Base-by-base conservation (phyloP, 2,888 invertebrate genomes). In the Sarcophaga subvicina region DNA sequence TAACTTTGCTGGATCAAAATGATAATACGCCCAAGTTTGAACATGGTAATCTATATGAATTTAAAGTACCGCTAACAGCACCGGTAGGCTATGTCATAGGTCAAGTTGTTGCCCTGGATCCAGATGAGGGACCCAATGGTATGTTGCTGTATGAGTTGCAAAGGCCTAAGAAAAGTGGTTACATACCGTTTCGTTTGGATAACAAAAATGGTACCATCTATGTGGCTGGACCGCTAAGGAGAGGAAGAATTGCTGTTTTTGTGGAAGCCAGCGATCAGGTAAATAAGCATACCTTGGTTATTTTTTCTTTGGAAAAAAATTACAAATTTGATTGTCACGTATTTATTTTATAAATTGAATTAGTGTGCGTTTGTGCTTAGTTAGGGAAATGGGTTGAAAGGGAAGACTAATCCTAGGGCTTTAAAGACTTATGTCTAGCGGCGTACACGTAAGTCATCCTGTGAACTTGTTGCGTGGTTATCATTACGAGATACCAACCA, bases 21-120 rank as follows among this genome's bases (percentile, higher is more conserved):
- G 98, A 98, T 91, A 98, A 98, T 90, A 97, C 97, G 89, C 98
- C 98, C 0, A 95, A 96, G 45, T 98, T 98, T 91, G 95, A 97
- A 37, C 97, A 97, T 4, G 96, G 96, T 80, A 98, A 98, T 92
- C 94, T 98, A 6, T 98, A 98, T 90, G 96, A 97, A 90, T 97
- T 98, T 90, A 94, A 94, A 72, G 95, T 97, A 0, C 95, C 95
- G 80, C 95, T 95, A 0, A 96, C 96, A 83, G 95, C 96, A 0
- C 94, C 95, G 85, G 93, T 96, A 54, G 97, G 96, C 0, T 95
- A 96, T n/a, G 94, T 95, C 45, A 95, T 98, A 63, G 98, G 98
- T 2, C 96, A 95, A 92, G 96, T 98, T 0, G 95, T 95, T 90
- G 98, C 98, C 0, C 94, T 96, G 3, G 98, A 98, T 94, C 97